Evolutionary conservation across 2,888 invertebrate species (phyloP), one percentile per base, ranked within the genome.

Genomic region (Sarcophaga rosellei): DNA sequence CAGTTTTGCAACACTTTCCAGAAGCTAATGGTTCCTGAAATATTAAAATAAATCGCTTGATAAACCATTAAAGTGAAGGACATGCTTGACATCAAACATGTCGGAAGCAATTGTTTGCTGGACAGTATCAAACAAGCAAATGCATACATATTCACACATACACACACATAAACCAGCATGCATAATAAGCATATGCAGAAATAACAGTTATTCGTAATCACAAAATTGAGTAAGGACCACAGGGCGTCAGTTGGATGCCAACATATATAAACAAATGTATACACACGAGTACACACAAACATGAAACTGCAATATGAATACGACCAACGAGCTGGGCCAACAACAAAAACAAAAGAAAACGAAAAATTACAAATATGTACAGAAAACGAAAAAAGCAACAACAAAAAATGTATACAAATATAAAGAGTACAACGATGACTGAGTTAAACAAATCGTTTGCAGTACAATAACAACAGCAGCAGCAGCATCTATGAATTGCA

Each of bases 151-250:
- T 35, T 15, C 63, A 35, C 11, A 62, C 12, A 63, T 44, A 77
- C 69, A 57, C 69, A 57, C 57, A 62, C 59, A 77, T 44, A 61
- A 21, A 25, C 17, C 53, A 15, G 15, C 4, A 53, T 35, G 35
- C 35, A 35, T 35, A 35, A 35, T 35, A 35, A 35, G 17, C 82
- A 72, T 77, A 72, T 73, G 53, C 61, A 78, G 53, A 85, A 85
- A 81, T 82, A 85, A 85, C 82, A 66, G 82, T 82, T 85, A 82
- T 35, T 65, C 86, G 62, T 81, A 84, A 79, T 81, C 81, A 78
- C 65, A 86, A 86, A 35, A 86, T 86, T 86, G 86, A 81, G 86
- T 75, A 86, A 86, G 86, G 86, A 86, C 86, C 86, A 86, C 81
- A 86, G 84, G 86, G 86, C 86, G 86, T 86, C 86, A 84, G 81